These are phyloP conservation scores for Tachysurus vachellii DNA, from an alignment of 2,113 vertebrate genomes.

Conservation along the genomic window DNA sequence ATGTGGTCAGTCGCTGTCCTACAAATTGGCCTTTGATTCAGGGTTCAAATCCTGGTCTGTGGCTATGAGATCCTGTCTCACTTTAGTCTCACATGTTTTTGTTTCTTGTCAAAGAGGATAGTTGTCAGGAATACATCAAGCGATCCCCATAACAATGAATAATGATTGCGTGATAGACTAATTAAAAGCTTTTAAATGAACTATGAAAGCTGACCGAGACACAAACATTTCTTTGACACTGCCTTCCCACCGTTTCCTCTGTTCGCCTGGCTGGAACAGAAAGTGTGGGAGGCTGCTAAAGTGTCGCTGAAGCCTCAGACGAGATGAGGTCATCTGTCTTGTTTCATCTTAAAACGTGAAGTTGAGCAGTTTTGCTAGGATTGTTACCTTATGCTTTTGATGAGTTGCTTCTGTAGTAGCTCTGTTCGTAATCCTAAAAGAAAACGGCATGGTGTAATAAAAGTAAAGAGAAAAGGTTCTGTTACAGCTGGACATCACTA, in stretches of 20 bases:
- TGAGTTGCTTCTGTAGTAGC: slow-evolving; percentile 64
- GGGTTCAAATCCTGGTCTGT: slow-evolving; percentile 28
- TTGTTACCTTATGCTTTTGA: slow-evolving; percentile 67
- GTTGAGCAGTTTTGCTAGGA: slow-evolving; percentile 33
- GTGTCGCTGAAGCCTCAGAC: slow-evolving; percentile 25
- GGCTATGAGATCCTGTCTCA: slow-evolving; percentile 55
- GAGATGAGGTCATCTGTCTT: slow-evolving; percentile 32
- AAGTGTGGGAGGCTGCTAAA: slow-evolving; percentile 36
- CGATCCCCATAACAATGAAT: slow-evolving; percentile 42
- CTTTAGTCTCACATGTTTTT: slow-evolving; percentile 43
- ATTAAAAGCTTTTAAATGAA: slow-evolving; percentile 59
- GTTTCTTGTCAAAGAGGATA: slow-evolving; percentile 46
- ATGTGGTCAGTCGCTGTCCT: slow-evolving; percentile 13
- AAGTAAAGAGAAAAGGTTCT: not conserved
- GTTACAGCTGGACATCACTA: not conserved
- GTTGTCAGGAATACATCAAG: slow-evolving; percentile 51
- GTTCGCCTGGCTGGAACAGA: slow-evolving; percentile 27
- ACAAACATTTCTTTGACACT: slow-evolving; percentile 56
- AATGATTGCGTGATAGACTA: slow-evolving; percentile 55
- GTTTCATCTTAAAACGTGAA: slow-evolving; percentile 39
- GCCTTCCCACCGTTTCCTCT: slow-evolving; percentile 46
- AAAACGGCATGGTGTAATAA: slow-evolving; percentile 8
- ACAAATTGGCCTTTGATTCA: not conserved
- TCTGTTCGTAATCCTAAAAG: slow-evolving; percentile 59
- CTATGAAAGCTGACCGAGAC: slow-evolving; percentile 58